Percentiles rank a stretch among this genome's conserved stretches.
These are phyloP conservation scores for Phoenicopterus ruber DNA, from an alignment of 2,113 vertebrate species.

Conservation along the genomic window DNA sequence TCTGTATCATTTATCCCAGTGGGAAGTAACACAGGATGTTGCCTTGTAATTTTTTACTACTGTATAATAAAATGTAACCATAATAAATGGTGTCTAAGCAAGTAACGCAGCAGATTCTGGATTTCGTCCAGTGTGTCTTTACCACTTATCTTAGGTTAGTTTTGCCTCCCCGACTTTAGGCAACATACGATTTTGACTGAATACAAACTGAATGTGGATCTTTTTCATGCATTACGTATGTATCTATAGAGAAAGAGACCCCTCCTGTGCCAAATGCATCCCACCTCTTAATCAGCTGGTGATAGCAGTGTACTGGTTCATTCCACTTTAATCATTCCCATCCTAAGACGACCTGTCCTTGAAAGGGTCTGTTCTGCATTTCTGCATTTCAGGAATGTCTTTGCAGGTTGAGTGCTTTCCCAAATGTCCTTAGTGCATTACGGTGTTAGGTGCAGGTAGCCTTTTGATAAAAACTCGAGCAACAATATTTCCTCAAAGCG, in stretches of 20 bases:
- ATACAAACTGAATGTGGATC: not conserved
- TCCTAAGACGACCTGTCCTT: not conserved
- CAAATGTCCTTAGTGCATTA: not conserved
- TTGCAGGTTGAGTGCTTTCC: conserved; percentile 16
- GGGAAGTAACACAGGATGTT: conserved; percentile 68
- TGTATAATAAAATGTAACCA: conserved; percentile 72
- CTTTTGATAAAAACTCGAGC: not conserved
- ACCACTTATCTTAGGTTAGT: conserved; percentile 9
- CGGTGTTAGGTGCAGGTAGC: rapidly evolving
- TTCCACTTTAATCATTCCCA: not conserved
- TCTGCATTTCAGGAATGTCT: not conserved
- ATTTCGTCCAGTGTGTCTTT: conserved; percentile 59
- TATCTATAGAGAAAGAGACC: not conserved
- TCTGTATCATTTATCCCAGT: conserved; percentile 70
- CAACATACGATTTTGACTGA: not conserved
- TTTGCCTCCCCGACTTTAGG: not conserved
- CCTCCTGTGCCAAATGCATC: not conserved
- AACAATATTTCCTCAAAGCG: rapidly evolving
- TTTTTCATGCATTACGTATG: rapidly evolving
- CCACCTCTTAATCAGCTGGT: not conserved
- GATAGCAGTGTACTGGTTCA: not conserved
- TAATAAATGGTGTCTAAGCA: conserved; percentile 72
- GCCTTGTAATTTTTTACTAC: conserved; percentile 74
- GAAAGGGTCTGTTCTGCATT: not conserved
- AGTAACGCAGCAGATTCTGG: conserved; percentile 63